Evolutionary conservation across 2,888 invertebrate species (phyloP), one percentile per base, ranked within the genome.

Genomic region (Drosophila bunnanda): DNA sequence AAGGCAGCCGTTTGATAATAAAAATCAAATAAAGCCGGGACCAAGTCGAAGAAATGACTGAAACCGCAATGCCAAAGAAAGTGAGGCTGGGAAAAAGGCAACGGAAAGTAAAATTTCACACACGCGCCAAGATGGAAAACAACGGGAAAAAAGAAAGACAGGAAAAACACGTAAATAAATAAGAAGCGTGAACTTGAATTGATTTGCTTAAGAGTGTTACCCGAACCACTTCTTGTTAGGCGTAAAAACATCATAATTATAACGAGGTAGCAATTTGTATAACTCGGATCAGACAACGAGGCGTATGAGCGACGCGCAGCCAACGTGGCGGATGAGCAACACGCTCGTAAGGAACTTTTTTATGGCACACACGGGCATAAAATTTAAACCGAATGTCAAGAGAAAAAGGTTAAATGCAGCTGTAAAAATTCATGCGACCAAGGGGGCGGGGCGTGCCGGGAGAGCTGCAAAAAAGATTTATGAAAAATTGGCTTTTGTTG

Each of bases 161-260:
- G 50, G 48, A 39, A 62, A 55, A 69, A 56, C 22, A 39, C 32
- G 52, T 70, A 59, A 68, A 69, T 70, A 70, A 70, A 70, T 69
- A 68, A 78, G 75, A 68, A 67, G 85, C 88, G 79, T 83, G 87
- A 84, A 84, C 88, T 84, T 88, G 87, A 84, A 84, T 88, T 84
- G 87, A 84, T 88, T 88, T 88, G 88, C 76, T 83, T 74, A 75
- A 56, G 79, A 80, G 74, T 75, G 71, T 52, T 52, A 52, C 34
- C 20, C 12, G 30, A 17, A 9, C 20, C 43, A 43, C 52, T 60
- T 48, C 77, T 58, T 72, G 80, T 74, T 65, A 69, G 67, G 73
- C 69, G 76, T 70, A 76, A 78, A 82, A 75, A 73, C 88, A 80
- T 82, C 88, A 88, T 83, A 83, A 83, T 83, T 83, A 83, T 88